A percentile compares a stretch with the other conserved stretches of the same genome.
These are phyloP conservation scores for Saccopteryx bilineata DNA, from an alignment of 2,113 vertebrate species.

Conservation along the genomic window DNA sequence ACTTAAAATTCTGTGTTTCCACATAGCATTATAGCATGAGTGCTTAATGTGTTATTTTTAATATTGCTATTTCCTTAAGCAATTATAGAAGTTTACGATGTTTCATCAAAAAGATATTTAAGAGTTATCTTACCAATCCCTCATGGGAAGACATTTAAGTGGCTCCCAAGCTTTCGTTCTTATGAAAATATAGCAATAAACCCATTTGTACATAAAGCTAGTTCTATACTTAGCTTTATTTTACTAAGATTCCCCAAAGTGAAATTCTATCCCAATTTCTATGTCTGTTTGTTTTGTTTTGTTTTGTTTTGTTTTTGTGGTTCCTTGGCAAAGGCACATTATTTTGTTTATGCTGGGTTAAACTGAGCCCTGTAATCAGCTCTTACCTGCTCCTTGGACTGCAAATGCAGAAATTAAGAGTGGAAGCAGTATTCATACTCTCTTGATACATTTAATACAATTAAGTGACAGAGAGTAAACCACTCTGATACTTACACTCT, in stretches of 20 bases:
- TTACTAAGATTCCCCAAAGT: conserved; percentile 53
- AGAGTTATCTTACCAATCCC: conserved; percentile 56
- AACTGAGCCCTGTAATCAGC: neutral
- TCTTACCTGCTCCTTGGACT: neutral
- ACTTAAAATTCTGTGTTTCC: conserved; percentile 30
- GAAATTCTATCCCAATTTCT: conserved; percentile 30
- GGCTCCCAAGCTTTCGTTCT: conserved; percentile 26
- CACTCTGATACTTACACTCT: neutral
- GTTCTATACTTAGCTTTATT: conserved; percentile 53
- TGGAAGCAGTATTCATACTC: neutral
- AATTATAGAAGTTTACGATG: conserved; percentile 50
- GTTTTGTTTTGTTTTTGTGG: neutral
- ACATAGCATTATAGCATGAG: neutral
- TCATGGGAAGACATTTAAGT: neutral
- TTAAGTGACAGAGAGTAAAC: neutral
- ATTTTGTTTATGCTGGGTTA: conserved; percentile 28
- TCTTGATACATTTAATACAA: neutral
- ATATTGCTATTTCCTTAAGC: conserved; percentile 42
- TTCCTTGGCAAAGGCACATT: conserved; percentile 19
- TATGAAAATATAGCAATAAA: conserved; percentile 67
- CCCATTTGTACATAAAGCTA: conserved; percentile 19
- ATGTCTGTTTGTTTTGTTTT: neutral
- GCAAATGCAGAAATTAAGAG: conserved; percentile 36
- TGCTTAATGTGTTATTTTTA: conserved; percentile 22
- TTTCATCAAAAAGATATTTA: conserved; percentile 43